Percentiles rank a stretch among this genome's conserved stretches.
Evolutionary conservation across 2,888 invertebrate species (phyloP).

Genomic region (Agonopterix subpropinquella): DNA sequence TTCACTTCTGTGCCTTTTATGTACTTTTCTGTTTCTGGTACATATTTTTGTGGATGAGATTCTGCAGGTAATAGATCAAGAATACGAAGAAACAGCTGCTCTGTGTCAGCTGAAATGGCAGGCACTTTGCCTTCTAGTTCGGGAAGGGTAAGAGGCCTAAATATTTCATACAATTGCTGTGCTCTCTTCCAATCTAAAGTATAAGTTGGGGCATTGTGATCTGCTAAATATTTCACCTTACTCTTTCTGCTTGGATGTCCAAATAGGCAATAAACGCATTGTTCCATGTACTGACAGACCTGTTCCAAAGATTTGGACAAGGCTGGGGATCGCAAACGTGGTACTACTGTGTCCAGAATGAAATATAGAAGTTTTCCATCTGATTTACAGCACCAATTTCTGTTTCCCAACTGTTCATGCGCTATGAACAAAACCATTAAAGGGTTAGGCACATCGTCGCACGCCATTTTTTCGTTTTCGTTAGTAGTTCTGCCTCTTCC

Average conservation of each 20-base stretch:
- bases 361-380: constrained; percentile 87
- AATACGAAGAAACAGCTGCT: constrained; percentile 82
- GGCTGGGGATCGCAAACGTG: constrained; percentile 79
- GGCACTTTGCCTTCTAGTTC: constrained; percentile 85
- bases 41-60: constrained; percentile 78
- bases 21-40: constrained; percentile 79
- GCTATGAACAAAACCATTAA: constrained; percentile 86
- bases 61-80: constrained; percentile 80
- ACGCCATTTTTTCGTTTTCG: constrained; percentile 54
- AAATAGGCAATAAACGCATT: constrained; percentile 88
- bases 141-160: constrained; percentile 85
- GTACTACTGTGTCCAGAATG: constrained; percentile 83
- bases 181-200: constrained; percentile 84
- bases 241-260: constrained; percentile 85
- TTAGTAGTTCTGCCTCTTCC: constrained; percentile 70
- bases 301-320: constrained; percentile 79
- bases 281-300: constrained; percentile 87
- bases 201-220: constrained; percentile 84
- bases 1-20: constrained; percentile 78
- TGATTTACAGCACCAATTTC: constrained; percentile 85
- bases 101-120: constrained; percentile 89
- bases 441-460: constrained; percentile 81
- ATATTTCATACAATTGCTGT: constrained; percentile 86
- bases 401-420: constrained; percentile 87
- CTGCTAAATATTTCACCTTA: constrained; percentile 77